A percentile compares a stretch with the other conserved stretches of the same genome.
These are phyloP conservation scores for Trissolcus basalis DNA, from an alignment of 1,140 invertebrate genomes.

Conservation along the genomic window DNA sequence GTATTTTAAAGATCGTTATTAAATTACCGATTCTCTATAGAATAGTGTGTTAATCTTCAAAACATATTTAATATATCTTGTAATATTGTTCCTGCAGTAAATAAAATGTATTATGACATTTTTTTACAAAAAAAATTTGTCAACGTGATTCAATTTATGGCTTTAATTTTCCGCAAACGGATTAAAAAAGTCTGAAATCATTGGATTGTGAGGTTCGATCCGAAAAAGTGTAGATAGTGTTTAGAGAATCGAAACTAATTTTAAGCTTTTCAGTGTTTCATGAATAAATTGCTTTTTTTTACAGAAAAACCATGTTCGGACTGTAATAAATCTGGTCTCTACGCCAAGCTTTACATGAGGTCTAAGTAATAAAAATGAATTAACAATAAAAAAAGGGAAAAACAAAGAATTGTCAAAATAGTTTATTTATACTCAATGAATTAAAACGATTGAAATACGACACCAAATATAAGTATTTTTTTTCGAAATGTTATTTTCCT, in stretches of 20 bases:
- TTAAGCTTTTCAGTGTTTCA: constrained; percentile 15
- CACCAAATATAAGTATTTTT: constrained; percentile 62
- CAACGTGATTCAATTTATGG: too few relatives aligned
- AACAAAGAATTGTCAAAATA: constrained; percentile 43
- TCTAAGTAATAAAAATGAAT: constrained; percentile 45
- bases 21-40: constrained; percentile 15
- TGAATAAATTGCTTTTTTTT: constrained; percentile 43
- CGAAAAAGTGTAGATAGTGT: too few relatives aligned
- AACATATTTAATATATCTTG: constrained; percentile 49
- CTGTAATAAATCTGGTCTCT: constrained; percentile 61
- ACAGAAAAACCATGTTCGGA: constrained; percentile 63
- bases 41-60: constrained; percentile 41
- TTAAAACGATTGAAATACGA: constrained; percentile 59
- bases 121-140: constrained; percentile 1
- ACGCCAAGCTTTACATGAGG: constrained; percentile 63
- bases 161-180: too few relatives aligned
- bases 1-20: constrained; percentile 38
- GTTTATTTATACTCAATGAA: constrained; percentile 61
- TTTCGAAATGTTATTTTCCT: constrained; percentile 24
- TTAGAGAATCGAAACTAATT: background rate
- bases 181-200: too few relatives aligned
- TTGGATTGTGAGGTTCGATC: too few relatives aligned
- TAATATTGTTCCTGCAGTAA: constrained; percentile 50
- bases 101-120: constrained; percentile 50
- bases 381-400: constrained; percentile 46